Evolutionary conservation across 2,113 vertebrate species (phyloP), one percentile per base, ranked within the genome.

Genomic region (Neofelis nebulosa): DNA sequence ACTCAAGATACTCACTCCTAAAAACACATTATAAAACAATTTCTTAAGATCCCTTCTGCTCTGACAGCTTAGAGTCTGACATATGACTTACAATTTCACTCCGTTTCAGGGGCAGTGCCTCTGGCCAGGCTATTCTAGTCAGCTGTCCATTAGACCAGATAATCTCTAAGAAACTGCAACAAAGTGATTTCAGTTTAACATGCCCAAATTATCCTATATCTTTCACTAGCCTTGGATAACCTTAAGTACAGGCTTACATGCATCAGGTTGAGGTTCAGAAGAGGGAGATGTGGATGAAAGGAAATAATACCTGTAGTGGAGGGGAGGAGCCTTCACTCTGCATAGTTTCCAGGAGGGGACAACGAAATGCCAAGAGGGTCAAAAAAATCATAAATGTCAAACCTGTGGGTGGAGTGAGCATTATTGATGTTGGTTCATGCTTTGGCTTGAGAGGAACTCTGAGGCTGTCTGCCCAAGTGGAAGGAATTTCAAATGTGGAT

Each of bases 401-500:
- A 71, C 23, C 4, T 66, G 27, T 80, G 33, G 45, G 41, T 10
- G 65, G 10, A 33, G 14, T 10, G 16, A 3, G 13, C 5, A 65
- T n/a, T 63, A 27, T 55, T 25, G 25, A 36, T 65, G 18, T 23
- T 48, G 6, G n/a, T 76, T 88, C n/a, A 69, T 2, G 21, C 10
- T 16, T 89, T 5, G 79, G 33, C 7, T 19, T 4, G 19, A 13
- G 29, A 55, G 45, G 55, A 74, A 45, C 25, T 85, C 90, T 61
- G 45, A 74, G 66, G 33, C 1, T 63, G 45, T 23, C 15, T 73
- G 29, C 23, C 1, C 1, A 78, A 71, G 68, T 1, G 2, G 27
- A 48, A 89, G 78, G n/a, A 52, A 83, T 71, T 91, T 94, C 63
- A 80, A 50, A 61, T 73, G 38, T 87, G 38, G 18, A n/a, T 41